Evolutionary conservation across 2,797 vertebrate species (phyloP).

Genomic region (Allobates femoralis): DNA sequence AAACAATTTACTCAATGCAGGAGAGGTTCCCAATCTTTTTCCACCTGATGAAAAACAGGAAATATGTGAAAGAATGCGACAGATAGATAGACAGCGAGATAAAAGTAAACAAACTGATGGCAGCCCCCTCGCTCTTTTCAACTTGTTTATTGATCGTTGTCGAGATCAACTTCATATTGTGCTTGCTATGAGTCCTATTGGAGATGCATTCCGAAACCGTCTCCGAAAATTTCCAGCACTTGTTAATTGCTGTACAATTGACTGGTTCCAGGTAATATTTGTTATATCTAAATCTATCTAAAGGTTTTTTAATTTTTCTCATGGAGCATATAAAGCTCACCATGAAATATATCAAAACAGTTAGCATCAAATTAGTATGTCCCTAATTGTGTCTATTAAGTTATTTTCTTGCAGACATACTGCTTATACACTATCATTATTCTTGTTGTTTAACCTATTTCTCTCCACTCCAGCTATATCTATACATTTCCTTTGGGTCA

Average conservation of each 20-base stretch:
- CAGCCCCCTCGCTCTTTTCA: conserved; percentile 85
- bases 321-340: too few species aligned
- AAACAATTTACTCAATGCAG: conserved; percentile 89
- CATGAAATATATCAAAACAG: background rate
- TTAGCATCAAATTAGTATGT: background rate
- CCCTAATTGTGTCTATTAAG: background rate
- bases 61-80: conserved; percentile 88
- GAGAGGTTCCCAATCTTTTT: conserved; percentile 92
- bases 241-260: conserved; percentile 79
- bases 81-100: conserved; percentile 85
- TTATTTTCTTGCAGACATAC: background rate
- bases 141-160: conserved; percentile 90
- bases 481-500: too few species aligned
- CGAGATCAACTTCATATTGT: conserved; percentile 88
- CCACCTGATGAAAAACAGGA: conserved; percentile 87
- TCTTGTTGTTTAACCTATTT: too few species aligned
- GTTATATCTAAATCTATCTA: background rate
- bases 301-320: background rate
- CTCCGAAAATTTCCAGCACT: conserved; percentile 81
- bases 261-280: conserved; percentile 79
- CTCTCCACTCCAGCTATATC: too few species aligned
- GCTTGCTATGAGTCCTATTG: conserved; percentile 92
- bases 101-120: conserved; percentile 88
- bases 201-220: conserved; percentile 86
- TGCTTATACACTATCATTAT: too few species aligned